These are phyloP conservation scores for Polymixis flavicincta DNA, from an alignment of 2,888 invertebrate genomes.

Conservation along the genomic window DNA sequence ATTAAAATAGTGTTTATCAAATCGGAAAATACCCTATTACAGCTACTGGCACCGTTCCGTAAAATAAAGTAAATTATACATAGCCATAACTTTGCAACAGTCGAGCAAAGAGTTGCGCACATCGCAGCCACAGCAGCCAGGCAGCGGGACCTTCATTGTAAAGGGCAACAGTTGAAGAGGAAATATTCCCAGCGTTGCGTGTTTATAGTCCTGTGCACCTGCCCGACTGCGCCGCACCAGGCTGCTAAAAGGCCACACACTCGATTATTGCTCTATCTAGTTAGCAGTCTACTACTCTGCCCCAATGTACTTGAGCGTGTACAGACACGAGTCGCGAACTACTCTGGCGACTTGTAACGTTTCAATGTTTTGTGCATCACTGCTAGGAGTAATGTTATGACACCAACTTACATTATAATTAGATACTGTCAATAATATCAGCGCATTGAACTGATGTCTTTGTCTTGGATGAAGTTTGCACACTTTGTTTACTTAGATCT, in stretches of 20 bases:
- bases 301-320: neutral
- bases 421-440: neutral
- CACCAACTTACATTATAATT: neutral
- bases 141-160: neutral
- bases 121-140: neutral
- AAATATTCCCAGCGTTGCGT: neutral
- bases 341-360: neutral
- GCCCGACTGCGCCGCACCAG: slow-evolving; percentile 14
- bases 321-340: neutral
- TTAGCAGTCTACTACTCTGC: slow-evolving; percentile 12
- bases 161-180: neutral
- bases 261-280: slow-evolving; percentile 32
- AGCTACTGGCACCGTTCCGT: slow-evolving; percentile 27
- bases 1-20: no score
- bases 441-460: slow-evolving; percentile 23
- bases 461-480: slow-evolving; percentile 27
- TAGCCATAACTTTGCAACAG: slow-evolving; percentile 12
- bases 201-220: neutral
- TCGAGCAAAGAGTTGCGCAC: neutral
- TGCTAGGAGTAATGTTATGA: neutral
- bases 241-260: slow-evolving; percentile 19
- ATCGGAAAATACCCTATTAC: no score
- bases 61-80: slow-evolving; percentile 15
- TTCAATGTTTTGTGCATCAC: neutral
- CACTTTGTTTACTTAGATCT: slow-evolving; percentile 29